A percentile compares a stretch with the other conserved stretches of the same genome.
Conservation (phyloP, 2,888 invertebrate genomes). For the Thymelicus acteon region DNA sequence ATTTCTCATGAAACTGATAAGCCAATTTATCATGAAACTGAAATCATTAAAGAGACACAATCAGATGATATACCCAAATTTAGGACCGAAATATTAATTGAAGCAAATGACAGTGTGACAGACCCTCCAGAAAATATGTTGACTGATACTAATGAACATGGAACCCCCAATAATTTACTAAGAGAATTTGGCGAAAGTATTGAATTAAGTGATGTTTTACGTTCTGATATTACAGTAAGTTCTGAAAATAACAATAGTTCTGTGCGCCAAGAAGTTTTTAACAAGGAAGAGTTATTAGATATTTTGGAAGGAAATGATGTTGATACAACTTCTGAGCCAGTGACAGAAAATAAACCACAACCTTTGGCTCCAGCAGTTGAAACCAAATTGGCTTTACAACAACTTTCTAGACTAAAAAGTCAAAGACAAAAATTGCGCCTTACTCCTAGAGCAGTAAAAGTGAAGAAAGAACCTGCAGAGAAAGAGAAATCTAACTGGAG, state of each 20-base stretch:
- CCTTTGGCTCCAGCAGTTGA: conserved; percentile 51
- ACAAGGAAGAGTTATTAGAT: conserved; percentile 76
- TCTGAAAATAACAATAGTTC: conserved; percentile 70
- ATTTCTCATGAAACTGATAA: conserved; percentile 42
- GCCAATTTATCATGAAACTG: conserved; percentile 40
- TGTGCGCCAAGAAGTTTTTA: conserved; percentile 70
- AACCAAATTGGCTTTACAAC: conserved; percentile 69
- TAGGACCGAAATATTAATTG: conserved; percentile 75
- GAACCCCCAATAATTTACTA: conserved; percentile 60
- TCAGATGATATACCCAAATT: conserved; percentile 49
- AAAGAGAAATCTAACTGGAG: background rate
- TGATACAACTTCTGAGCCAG: conserved; percentile 48
- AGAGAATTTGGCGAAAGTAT: conserved; percentile 70
- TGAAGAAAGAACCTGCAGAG: conserved; percentile 38
- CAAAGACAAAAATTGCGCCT: conserved; percentile 39
- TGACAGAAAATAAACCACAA: conserved; percentile 39
- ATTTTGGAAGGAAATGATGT: conserved; percentile 76
- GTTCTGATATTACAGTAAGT: conserved; percentile 64
- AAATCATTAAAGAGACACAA: conserved; percentile 45
- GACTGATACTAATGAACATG: conserved; percentile 45
- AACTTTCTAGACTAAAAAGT: conserved; percentile 64
- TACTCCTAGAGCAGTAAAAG: conserved; percentile 37
- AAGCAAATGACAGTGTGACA: conserved; percentile 63
- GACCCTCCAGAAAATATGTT: conserved; percentile 25
- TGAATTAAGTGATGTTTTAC: conserved; percentile 72